These are phyloP conservation scores for Corvus hawaiiensis DNA, from an alignment of 2,113 vertebrate genomes.

Conservation along the genomic window DNA sequence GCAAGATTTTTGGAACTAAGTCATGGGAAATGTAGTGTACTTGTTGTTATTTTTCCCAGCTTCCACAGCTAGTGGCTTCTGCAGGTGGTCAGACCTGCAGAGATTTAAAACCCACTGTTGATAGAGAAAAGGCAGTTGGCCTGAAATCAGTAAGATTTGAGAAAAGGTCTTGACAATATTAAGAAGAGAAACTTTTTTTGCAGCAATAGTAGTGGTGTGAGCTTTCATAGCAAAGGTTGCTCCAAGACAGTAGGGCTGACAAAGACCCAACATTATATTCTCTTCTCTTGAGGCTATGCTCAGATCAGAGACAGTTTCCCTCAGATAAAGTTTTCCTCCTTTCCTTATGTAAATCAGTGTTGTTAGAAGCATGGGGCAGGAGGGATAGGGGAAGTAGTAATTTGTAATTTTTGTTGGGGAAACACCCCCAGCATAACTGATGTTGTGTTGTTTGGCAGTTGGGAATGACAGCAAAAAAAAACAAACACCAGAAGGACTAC, in stretches of 20 bases:
- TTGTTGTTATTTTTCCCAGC: constrained; percentile 1
- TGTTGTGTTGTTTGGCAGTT: not conserved
- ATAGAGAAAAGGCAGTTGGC: not conserved
- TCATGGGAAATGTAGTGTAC: not conserved
- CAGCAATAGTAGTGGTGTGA: not conserved
- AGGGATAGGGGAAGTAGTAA: not conserved
- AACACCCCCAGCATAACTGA: not conserved
- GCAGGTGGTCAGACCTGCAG: not conserved
- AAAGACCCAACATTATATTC: not conserved
- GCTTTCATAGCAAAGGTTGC: not conserved
- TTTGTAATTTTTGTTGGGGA: not conserved
- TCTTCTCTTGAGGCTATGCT: not conserved
- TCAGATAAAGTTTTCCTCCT: not conserved
- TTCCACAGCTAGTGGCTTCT: not conserved
- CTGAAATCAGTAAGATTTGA: not conserved
- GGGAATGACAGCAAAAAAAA: not conserved
- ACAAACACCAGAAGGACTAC: not conserved
- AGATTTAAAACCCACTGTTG: not conserved
- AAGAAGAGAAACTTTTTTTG: not conserved
- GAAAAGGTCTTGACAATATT: not conserved
- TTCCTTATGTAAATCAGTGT: not conserved
- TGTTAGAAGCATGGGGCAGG: not conserved
- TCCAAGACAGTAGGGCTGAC: constrained; percentile 56
- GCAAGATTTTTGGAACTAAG: not conserved
- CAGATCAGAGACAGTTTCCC: not conserved